Conservation (phyloP, 2,888 invertebrate genomes). For the Euphydryas editha region DNA sequence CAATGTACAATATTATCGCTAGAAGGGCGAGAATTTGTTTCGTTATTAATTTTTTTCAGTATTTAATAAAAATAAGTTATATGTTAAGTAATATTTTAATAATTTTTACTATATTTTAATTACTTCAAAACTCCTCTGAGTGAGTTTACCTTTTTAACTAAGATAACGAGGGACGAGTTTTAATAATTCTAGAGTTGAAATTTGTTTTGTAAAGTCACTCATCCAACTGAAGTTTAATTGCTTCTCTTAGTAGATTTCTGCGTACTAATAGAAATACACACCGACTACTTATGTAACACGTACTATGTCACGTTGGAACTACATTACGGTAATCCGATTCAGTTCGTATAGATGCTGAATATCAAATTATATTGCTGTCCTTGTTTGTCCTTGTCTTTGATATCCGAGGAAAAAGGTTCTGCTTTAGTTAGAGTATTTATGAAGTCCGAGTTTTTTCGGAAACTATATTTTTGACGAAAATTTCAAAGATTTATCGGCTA, state of each 20-base stretch:
- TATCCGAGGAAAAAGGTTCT: too few species aligned
- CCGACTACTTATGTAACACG: neutral
- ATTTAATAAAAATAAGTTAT: too few species aligned
- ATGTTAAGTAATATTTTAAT: neutral
- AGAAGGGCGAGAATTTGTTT: too few species aligned
- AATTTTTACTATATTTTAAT: neutral
- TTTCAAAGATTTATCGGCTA: too few species aligned
- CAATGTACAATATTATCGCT: too few species aligned
- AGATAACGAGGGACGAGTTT: neutral
- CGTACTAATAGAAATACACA: neutral
- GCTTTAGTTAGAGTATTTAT: too few species aligned
- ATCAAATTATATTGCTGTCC: too few species aligned
- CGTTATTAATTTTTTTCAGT: too few species aligned
- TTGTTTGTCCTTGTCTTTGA: too few species aligned
- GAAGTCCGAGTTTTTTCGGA: too few species aligned
- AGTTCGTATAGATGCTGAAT: too few species aligned
- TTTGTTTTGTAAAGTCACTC: neutral
- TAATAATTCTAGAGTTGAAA: neutral
- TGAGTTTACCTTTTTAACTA: neutral
- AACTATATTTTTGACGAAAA: too few species aligned
- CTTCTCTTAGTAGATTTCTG: neutral
- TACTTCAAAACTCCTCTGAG: conserved; percentile 1
- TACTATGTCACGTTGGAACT: neutral
- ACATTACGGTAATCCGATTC: neutral
- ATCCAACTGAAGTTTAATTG: neutral